Base-by-base conservation (phyloP, 2,888 invertebrate species). In the Oligia latruncula region DNA sequence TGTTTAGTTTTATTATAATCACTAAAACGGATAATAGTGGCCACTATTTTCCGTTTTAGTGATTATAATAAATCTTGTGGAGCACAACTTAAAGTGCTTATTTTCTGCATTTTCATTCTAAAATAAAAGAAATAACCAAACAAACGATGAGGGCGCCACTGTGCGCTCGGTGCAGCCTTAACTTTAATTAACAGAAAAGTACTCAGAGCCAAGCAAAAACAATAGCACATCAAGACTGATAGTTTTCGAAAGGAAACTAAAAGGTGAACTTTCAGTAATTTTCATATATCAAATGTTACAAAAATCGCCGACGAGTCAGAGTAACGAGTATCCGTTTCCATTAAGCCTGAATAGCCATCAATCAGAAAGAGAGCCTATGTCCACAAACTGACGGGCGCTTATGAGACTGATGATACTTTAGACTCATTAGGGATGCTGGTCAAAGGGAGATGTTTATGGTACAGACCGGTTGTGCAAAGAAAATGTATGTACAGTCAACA, bases 311-410 rank as follows among this genome's bases (percentile, higher is more conserved):
- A 68, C 67, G 55, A 49, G 72, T 62, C 43, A 64, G 80, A 82
- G 79, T 82, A 86, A 88, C 82, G 83, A 88, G 85, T 88, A 77
- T 90, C 60, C 79, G 89, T 90, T 90, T 89, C 87, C 88, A 91
- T 91, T 89, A 90, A 77, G 77, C n/a, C 66, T 78, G 77, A 65
- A 68, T 75, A 77, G 82, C 71, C 79, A 89, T 91, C 83, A 89
- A 90, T 92, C 91, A 89, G 80, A 43, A 43, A 43, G 4, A 40
- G 40, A 72, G 74, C 71, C 67, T 88, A 85, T 86, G 87, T 77
- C 78, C 81, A 83, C 75, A 83, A 64, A 72, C 62, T 83, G 90
- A 86, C 89, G 80, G 84, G 80, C 83, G 76, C 82, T 78, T 82
- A 78, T 76, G 73, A 68, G 75, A 40, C 81, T 86, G 83, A 83